These are phyloP conservation scores for Rhegmatorhina hoffmannsi DNA, from an alignment of 2,113 vertebrate genomes.

Conservation along the genomic window DNA sequence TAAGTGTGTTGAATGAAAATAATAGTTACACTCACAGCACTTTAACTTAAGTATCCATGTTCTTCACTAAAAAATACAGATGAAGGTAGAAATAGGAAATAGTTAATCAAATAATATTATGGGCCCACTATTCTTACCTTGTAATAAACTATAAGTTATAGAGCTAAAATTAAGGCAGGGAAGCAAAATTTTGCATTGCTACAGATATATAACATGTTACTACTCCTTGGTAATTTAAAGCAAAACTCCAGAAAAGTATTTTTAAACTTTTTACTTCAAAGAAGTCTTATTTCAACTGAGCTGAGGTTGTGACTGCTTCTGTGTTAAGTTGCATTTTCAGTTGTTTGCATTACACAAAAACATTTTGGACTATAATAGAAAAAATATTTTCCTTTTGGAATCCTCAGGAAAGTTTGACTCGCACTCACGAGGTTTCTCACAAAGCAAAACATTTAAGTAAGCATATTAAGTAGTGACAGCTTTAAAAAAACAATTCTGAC, in stretches of 20 bases:
- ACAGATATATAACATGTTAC: not conserved
- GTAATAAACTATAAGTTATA: not conserved
- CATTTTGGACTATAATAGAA: not conserved
- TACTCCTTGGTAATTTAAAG: not conserved
- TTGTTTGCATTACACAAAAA: not conserved
- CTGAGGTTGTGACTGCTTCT: not conserved
- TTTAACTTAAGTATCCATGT: not conserved
- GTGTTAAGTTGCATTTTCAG: not conserved
- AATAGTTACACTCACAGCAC: not conserved
- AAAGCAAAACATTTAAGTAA: not conserved
- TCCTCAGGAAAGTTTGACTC: not conserved
- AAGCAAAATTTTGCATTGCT: not conserved
- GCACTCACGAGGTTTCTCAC: not conserved
- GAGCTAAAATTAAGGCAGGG: not conserved
- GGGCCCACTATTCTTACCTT: not conserved
- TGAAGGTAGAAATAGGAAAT: not conserved
- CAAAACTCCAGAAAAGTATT: not conserved
- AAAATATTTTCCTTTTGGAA: not conserved
- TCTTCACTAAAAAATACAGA: not conserved
- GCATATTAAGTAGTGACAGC: not conserved
- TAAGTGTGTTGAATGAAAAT: not conserved
- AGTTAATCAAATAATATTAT: not conserved
- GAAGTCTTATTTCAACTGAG: not conserved
- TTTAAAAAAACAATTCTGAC: conserved; percentile 40
- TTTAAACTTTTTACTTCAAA: not conserved